Conservation (phyloP, 2,113 vertebrate genomes). For the Pao palembangensis region DNA sequence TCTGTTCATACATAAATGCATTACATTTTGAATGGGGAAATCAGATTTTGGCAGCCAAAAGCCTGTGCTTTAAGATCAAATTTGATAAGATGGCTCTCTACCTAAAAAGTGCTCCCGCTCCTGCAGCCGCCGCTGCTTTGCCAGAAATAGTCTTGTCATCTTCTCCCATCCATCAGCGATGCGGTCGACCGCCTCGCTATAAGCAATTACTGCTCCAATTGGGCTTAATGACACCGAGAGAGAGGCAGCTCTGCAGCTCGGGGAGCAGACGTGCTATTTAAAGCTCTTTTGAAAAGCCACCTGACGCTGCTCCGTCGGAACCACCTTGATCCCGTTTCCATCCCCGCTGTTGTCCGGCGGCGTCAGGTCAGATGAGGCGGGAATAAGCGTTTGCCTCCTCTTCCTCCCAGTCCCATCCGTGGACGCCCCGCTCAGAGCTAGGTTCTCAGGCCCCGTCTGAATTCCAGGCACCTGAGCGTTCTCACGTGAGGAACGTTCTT, state of each 20-base stretch:
- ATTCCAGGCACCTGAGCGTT: conserved; percentile 21
- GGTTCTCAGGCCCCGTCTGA: too few relatives aligned
- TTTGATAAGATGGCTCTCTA: conserved; percentile 34
- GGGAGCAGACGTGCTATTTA: conserved; percentile 66
- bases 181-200: conserved; percentile 63
- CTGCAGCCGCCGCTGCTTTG: conserved; percentile 8
- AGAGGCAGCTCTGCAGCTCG: conserved; percentile 51
- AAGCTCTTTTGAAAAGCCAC: conserved; percentile 63
- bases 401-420: too few relatives aligned
- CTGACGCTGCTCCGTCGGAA: conserved; percentile 58
- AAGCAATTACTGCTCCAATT: conserved; percentile 70
- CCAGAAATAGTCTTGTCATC: conserved; percentile 55
- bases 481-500: conserved; percentile 25
- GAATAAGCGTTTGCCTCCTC: too few relatives aligned
- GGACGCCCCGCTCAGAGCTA: too few relatives aligned
- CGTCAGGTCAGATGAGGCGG: conserved; percentile 13
- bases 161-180: conserved; percentile 57
- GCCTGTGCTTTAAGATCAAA: conserved; percentile 18
- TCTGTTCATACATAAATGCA: conserved; percentile 32
- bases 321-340: conserved; percentile 18
- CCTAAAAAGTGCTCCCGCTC: conserved; percentile 29
- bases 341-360: conserved; percentile 29
- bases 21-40: conserved; percentile 21
- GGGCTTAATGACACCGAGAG: conserved; percentile 67
- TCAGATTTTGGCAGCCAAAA: conserved; percentile 33